phyloP scores from a whole-genome alignment of 35 echinoderm and acorn worm species.

The Chiridota heheva region DNA sequence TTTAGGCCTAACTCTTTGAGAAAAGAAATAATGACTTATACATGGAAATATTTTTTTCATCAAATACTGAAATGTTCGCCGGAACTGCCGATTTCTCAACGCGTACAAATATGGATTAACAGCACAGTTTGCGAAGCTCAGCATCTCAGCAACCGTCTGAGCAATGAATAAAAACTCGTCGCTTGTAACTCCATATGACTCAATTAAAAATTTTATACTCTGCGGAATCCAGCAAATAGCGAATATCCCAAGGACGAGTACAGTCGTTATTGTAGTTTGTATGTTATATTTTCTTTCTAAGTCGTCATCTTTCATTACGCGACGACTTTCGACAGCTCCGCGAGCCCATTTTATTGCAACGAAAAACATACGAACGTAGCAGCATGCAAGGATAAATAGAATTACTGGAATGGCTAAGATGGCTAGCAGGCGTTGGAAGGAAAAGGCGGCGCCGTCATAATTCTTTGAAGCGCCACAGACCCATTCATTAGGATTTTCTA shows the following conservation, averaged over 20 bases:
- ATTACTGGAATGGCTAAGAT: slow-evolving; percentile 25
- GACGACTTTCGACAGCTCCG: not conserved
- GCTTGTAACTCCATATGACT: slow-evolving; percentile 1
- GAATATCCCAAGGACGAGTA: slow-evolving; percentile 35
- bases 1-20: no score
- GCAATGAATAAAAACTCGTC: slow-evolving; percentile 21
- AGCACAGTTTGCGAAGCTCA: slow-evolving; percentile 35
- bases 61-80: no score
- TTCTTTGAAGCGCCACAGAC: slow-evolving; percentile 7
- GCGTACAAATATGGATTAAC: slow-evolving; percentile 35
- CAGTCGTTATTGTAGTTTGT: slow-evolving; percentile 4
- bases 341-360: slow-evolving; percentile 26
- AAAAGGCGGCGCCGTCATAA: slow-evolving; percentile 14
- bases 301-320: not conserved
- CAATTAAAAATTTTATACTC: slow-evolving; percentile 37
- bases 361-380: slow-evolving; percentile 28
- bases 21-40: no score
- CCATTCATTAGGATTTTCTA: slow-evolving; percentile 45
- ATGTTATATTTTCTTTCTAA: slow-evolving; percentile 9
- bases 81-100: slow-evolving; percentile 17
- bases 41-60: no score
- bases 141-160: slow-evolving; percentile 24
- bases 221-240: slow-evolving; percentile 27
- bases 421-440: slow-evolving; percentile 15
- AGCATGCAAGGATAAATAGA: slow-evolving; percentile 26